Evolutionary conservation across 2,113 vertebrate genomes (phyloP), one percentile per base, ranked within the genome.

Genomic region (Pachyramphus minor): DNA sequence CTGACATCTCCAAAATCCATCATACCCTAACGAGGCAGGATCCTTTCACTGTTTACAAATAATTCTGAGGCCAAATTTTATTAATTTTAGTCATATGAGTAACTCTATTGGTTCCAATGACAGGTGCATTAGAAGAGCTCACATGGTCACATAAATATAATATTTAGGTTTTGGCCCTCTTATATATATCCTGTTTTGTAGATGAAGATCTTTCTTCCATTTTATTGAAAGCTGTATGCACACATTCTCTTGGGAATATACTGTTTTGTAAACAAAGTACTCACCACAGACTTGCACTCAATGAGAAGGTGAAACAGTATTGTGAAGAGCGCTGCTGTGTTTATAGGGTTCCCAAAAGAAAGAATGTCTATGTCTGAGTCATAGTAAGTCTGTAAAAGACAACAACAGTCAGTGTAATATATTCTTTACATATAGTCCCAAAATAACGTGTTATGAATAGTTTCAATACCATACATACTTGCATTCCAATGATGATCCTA

Each of bases 261-360:
- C 12, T 45, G 47, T 50, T 88, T 30, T 19, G 50, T 45, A 73
- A 63, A 52, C n/a, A 49, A 85, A 75, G 27, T 67, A 98, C 99
- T 99, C 90, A 99, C 99, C 99, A 99, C 91, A 50, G 98, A 99
- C 95, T 98, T 98, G 94, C 99, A 99, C 96, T 99, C 99, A 30
- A 99, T 98, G 58, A 99, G 97, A 83, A 99, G 98, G 73, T 99
- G 99, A 83, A 99, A 96, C 53, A 99, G 96, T 92, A 99, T 98
- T 94, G 99, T 97, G 95, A 99, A 96, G 19, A 99, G 98, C 4
- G 99, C 98, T 6, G 99, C 98, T 45, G 98, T 98, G 56, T 99
- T 99, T 95, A 99, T 95, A 2, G 98, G 98, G 25, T 98, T 99
- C 31, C 99, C 99, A 45, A 99, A 99, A 27, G 98, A 98, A 91